phyloP scores from a whole-genome alignment of 1,140 invertebrate species.

The Elymnias hypermnestra region DNA sequence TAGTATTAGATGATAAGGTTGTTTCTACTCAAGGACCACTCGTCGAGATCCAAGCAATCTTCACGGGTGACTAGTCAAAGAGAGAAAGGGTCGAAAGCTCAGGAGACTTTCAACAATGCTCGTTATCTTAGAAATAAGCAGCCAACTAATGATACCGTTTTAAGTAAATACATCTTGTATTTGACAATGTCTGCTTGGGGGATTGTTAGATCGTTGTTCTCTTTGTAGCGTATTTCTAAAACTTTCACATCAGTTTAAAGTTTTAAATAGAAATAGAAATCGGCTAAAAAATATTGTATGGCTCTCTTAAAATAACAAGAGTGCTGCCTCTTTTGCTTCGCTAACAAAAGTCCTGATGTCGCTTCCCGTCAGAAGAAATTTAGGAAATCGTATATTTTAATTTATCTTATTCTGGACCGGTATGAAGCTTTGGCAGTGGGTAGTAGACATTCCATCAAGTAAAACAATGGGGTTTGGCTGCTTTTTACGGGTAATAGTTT shows the following conservation, averaged over 20 bases:
- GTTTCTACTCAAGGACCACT: slow-evolving; percentile 69
- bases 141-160: slow-evolving; percentile 63
- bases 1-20: slow-evolving; percentile 66
- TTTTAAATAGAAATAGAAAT: not conserved
- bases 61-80: slow-evolving; percentile 74
- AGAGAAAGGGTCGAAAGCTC: slow-evolving; percentile 64
- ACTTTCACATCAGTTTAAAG: not conserved
- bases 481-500: too few relatives aligned
- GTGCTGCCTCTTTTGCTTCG: too few relatives aligned
- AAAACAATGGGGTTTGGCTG: too few relatives aligned
- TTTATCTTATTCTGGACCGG: too few relatives aligned
- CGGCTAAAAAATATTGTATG: too few relatives aligned
- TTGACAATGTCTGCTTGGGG: slow-evolving; percentile 15
- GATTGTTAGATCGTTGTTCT: slow-evolving; percentile 4
- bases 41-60: slow-evolving; percentile 72
- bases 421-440: too few relatives aligned
- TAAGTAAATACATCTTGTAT: slow-evolving; percentile 50
- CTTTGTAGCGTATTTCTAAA: not conserved
- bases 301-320: too few relatives aligned
- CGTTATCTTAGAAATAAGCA: slow-evolving; percentile 69
- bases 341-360: too few relatives aligned
- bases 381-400: too few relatives aligned
- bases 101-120: slow-evolving; percentile 74
- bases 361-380: too few relatives aligned
- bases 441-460: too few relatives aligned